A percentile compares a stretch with the other conserved stretches of the same genome.
phyloP scores from a whole-genome alignment of 2,888 invertebrate species.

The Ptychoptera contaminata region DNA sequence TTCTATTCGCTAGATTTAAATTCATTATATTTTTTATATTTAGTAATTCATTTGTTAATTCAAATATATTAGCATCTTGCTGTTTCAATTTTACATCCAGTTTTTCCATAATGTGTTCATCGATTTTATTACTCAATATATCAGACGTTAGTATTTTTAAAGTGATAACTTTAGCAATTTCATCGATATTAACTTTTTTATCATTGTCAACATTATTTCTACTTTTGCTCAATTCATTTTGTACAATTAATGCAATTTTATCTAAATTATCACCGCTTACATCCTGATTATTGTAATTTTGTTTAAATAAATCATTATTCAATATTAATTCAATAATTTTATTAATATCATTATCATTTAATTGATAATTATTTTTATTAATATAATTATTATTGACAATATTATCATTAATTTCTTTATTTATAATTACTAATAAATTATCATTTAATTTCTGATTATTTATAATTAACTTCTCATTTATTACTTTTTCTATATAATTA shows the following conservation, averaged over 20 bases:
- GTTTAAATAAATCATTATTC: constrained; percentile 8
- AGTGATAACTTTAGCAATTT: constrained; percentile 12
- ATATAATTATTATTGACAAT: not conserved
- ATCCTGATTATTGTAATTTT: constrained; percentile 11
- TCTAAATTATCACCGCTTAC: too few species aligned
- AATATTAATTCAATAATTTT: constrained; percentile 19
- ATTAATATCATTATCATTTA: constrained; percentile 19
- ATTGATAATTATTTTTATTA: constrained; percentile 11
- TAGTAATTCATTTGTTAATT: constrained; percentile 34
- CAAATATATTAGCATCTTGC: constrained; percentile 34
- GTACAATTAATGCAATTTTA: too few species aligned
- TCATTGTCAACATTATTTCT: constrained; percentile 19
- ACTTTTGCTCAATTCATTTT: constrained; percentile 8
- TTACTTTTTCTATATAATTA: constrained; percentile 24
- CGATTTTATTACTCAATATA: constrained; percentile 18
- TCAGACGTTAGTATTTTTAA: constrained; percentile 24
- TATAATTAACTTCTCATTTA: constrained; percentile 19
- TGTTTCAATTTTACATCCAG: constrained; percentile 19
- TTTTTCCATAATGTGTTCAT: constrained; percentile 19
- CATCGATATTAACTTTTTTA: constrained; percentile 23
- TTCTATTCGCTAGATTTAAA: too few species aligned
- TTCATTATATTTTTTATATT: too few species aligned
- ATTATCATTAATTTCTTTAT: not conserved
- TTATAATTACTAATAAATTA: not conserved
- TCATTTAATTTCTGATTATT: not conserved